Evolutionary conservation across 2,113 vertebrate species (phyloP).

Genomic region (Trogon surrucura): DNA sequence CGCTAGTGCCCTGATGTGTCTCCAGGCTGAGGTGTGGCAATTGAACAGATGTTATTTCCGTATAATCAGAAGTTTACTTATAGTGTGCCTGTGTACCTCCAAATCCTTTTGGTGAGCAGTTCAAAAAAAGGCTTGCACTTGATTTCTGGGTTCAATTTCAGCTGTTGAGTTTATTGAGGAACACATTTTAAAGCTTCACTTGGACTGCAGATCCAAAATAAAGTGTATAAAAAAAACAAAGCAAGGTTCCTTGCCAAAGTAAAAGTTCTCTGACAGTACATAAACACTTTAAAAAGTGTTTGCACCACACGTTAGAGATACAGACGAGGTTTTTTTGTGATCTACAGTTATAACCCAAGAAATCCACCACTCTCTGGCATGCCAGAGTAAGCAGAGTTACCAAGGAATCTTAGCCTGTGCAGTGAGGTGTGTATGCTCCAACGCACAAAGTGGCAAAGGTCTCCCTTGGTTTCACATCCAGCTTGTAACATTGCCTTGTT

Average conservation of each 20-base stretch:
- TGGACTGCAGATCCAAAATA: not conserved
- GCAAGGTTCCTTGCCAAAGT: not conserved
- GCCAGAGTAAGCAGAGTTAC: not conserved
- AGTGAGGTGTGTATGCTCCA: not conserved
- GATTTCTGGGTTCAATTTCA: not conserved
- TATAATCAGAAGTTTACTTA: not conserved
- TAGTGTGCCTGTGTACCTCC: not conserved
- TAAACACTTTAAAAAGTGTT: not conserved
- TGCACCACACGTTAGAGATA: not conserved
- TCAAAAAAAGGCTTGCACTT: not conserved
- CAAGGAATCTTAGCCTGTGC: not conserved
- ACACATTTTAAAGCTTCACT: not conserved
- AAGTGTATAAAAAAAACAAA: not conserved
- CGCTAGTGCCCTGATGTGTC: not conserved
- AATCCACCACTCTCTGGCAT: not conserved
- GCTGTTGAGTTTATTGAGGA: not conserved
- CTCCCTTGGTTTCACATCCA: not conserved
- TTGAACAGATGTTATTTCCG: not conserved
- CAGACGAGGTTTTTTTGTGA: not conserved
- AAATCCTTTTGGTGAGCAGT: not conserved
- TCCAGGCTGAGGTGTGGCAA: not conserved
- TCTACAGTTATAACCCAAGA: not conserved
- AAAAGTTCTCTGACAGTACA: not conserved
- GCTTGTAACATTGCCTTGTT: not conserved
- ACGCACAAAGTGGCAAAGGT: fast-evolving